Percentiles rank a stretch among this genome's conserved stretches.
Evolutionary conservation across 2,797 vertebrate species (phyloP).

Genomic region (Chrysolophus pictus): DNA sequence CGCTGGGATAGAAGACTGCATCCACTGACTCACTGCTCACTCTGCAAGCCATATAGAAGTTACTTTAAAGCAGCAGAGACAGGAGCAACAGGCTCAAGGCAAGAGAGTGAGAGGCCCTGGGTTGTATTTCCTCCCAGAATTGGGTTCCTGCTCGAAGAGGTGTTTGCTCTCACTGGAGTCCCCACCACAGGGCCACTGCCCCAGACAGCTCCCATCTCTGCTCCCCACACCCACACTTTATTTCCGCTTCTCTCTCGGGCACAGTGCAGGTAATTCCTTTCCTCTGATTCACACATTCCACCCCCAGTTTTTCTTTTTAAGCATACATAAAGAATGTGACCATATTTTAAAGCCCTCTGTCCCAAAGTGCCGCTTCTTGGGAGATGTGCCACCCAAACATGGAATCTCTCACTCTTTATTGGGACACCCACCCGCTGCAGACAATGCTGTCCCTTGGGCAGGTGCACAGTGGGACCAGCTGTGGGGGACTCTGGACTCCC

Average conservation of each 20-base stretch:
- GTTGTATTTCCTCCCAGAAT: background rate
- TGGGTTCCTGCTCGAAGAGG: background rate
- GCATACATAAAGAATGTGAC: background rate
- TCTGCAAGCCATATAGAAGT: background rate
- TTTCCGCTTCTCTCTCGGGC: background rate
- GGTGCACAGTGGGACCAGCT: too few species aligned
- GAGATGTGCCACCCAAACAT: background rate
- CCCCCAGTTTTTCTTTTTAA: background rate
- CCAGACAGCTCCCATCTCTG: rapidly evolving
- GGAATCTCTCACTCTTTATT: background rate
- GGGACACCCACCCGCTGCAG: background rate
- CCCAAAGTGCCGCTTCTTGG: background rate
- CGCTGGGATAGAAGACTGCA: background rate
- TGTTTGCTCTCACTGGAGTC: background rate
- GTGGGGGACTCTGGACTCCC: background rate
- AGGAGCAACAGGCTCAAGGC: background rate
- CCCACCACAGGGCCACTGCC: too few species aligned
- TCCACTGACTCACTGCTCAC: background rate
- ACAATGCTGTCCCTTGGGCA: too few species aligned
- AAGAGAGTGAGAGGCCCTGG: too few species aligned
- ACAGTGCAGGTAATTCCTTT: background rate
- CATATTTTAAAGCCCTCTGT: background rate
- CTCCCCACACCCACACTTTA: rapidly evolving
- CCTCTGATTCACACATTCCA: background rate
- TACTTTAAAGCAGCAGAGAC: background rate